phyloP scores from a whole-genome alignment of 2,113 vertebrate genomes.

The Callionymus lyra region DNA sequence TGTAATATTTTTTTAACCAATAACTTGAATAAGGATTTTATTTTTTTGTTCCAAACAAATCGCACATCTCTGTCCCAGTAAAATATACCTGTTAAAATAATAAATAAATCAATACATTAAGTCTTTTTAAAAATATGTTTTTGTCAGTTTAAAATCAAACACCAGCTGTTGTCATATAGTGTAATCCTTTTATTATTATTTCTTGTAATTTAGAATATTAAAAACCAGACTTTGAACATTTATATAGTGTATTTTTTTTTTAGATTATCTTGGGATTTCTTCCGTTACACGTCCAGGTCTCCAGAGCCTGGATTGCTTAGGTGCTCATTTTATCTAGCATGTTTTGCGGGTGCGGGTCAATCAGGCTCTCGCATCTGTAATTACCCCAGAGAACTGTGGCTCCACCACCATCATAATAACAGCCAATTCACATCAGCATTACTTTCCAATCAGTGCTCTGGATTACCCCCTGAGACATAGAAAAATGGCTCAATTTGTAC shows the following conservation, averaged over 20 bases:
- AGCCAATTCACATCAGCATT: slow-evolving; percentile 56
- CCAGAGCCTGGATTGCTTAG: slow-evolving; percentile 36
- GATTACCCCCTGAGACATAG: slow-evolving; percentile 38
- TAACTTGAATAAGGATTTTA: no score
- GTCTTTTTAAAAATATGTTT: no score
- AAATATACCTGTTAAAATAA: neutral
- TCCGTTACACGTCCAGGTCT: no score
- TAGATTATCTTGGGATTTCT: no score
- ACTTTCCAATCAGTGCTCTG: slow-evolving; percentile 53
- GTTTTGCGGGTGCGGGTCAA: slow-evolving; percentile 51
- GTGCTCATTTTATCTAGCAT: slow-evolving; percentile 51
- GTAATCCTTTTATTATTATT: no score
- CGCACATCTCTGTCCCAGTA: neutral
- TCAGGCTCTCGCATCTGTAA: slow-evolving; percentile 51
- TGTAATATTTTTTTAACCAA: no score
- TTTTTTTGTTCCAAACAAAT: neutral
- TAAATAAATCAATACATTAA: neutral
- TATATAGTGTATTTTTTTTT: no score
- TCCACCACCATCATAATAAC: slow-evolving; percentile 47
- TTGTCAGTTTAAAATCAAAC: no score
- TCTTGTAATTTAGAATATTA: no score
- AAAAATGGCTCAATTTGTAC: slow-evolving; percentile 24
- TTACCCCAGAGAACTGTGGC: slow-evolving; percentile 57
- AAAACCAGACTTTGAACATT: no score
- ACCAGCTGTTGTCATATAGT: no score